A percentile compares a stretch with the other conserved stretches of the same genome.
phyloP scores from a whole-genome alignment of 2,888 invertebrate genomes.

The Orthosia cruda region DNA sequence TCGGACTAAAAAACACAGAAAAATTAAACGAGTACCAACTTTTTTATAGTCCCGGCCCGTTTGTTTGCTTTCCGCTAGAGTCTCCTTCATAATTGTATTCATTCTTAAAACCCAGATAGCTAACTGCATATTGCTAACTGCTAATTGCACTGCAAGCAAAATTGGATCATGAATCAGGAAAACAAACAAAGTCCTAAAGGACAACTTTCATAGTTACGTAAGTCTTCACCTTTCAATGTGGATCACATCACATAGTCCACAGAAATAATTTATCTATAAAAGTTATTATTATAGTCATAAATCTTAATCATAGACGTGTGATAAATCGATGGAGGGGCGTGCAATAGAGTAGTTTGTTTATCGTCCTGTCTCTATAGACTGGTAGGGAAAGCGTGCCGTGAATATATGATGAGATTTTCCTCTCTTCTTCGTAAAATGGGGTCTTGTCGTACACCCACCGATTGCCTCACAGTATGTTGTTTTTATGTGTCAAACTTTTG shows the following conservation, averaged over 20 bases:
- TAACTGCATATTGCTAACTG: too few species aligned
- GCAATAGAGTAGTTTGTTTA: constrained; percentile 71
- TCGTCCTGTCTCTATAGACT: constrained; percentile 62
- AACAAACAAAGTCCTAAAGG: constrained; percentile 3
- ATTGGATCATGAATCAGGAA: background rate
- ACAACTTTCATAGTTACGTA: constrained; percentile 25
- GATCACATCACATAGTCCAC: constrained; percentile 59
- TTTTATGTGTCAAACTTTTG: constrained; percentile 36
- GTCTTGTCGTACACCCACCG: constrained; percentile 41
- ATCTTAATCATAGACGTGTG: constrained; percentile 71
- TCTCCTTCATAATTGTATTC: constrained; percentile 12
- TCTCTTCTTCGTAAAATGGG: constrained; percentile 59
- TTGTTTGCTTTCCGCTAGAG: constrained; percentile 8
- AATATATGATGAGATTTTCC: constrained; percentile 69
- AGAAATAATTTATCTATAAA: constrained; percentile 62
- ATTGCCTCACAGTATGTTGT: constrained; percentile 48
- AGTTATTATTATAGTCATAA: constrained; percentile 68
- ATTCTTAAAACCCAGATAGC: constrained; percentile 18
- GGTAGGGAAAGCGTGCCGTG: constrained; percentile 61
- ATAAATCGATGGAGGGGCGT: constrained; percentile 72
- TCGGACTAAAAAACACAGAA: constrained; percentile 29
- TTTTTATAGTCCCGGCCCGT: background rate
- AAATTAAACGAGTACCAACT: constrained; percentile 1
- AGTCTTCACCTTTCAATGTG: constrained; percentile 52
- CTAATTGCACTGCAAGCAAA: constrained; percentile 6